A percentile compares a stretch with the other conserved stretches of the same genome.
Evolutionary conservation across 2,797 vertebrate species (phyloP).

Genomic region (Centroberyx gerrardi): DNA sequence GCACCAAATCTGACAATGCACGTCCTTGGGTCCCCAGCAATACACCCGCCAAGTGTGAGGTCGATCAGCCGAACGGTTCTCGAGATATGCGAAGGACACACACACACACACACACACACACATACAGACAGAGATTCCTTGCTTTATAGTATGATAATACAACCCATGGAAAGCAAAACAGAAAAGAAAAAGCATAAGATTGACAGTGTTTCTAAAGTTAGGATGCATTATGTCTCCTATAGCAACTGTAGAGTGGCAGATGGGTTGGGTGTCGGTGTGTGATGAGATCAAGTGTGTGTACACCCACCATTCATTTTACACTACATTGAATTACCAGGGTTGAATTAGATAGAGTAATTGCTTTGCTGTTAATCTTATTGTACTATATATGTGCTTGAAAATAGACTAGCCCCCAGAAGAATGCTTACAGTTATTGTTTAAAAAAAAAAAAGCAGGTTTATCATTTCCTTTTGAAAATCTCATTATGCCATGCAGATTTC

Average conservation of each 20-base stretch:
- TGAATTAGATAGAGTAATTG: slow-evolving; percentile 61
- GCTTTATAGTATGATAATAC: no score
- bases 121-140: no score
- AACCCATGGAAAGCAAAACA: no score
- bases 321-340: slow-evolving; percentile 60
- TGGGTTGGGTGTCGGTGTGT: slow-evolving; percentile 23
- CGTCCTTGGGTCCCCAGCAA: no score
- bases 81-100: no score
- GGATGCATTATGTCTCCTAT: slow-evolving; percentile 50
- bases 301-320: slow-evolving; percentile 51
- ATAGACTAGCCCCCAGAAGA: slow-evolving; percentile 55
- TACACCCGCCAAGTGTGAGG: no score
- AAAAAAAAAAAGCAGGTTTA: slow-evolving; percentile 56
- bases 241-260: slow-evolving; percentile 39
- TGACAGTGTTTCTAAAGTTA: slow-evolving; percentile 44
- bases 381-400: slow-evolving; percentile 53
- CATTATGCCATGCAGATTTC: slow-evolving; percentile 70
- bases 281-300: slow-evolving; percentile 19
- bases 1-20: no score
- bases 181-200: slow-evolving; percentile 16
- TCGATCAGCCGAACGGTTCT: no score
- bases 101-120: no score
- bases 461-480: slow-evolving; percentile 66
- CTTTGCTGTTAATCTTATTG: slow-evolving; percentile 67
- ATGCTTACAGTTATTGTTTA: slow-evolving; percentile 49